Evolutionary conservation across 2,797 vertebrate species (phyloP).

Genomic region (Eulemur coronatus): DNA sequence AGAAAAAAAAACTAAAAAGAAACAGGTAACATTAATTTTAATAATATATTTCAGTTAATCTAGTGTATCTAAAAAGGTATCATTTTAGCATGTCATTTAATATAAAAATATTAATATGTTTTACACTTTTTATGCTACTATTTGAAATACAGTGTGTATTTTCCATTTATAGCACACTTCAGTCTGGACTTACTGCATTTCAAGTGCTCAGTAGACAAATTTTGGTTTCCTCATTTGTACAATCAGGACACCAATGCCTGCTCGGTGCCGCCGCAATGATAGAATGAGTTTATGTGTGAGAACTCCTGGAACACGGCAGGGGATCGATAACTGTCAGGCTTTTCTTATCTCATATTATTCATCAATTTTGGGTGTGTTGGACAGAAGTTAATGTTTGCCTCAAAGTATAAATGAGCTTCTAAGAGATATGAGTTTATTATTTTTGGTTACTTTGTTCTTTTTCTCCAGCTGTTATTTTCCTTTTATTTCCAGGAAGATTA

Average conservation of each 20-base stretch:
- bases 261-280: background rate
- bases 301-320: background rate
- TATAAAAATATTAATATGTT: slow-evolving; percentile 5
- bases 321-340: background rate
- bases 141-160: background rate
- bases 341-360: background rate
- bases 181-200: background rate
- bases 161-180: background rate
- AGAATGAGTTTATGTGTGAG: background rate
- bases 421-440: background rate
- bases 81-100: background rate
- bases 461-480: background rate
- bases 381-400: background rate
- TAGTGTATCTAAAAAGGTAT: background rate
- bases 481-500: background rate
- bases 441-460: background rate
- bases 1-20: background rate
- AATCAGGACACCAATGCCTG: background rate
- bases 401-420: slow-evolving; percentile 19
- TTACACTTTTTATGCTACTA: background rate
- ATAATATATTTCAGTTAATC: background rate
- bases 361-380: background rate
- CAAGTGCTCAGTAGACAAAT: background rate
- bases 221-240: background rate
- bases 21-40: background rate